These are phyloP conservation scores for Oreohelix idahoensis DNA, from an alignment of 1,140 invertebrate species.

Conservation along the genomic window DNA sequence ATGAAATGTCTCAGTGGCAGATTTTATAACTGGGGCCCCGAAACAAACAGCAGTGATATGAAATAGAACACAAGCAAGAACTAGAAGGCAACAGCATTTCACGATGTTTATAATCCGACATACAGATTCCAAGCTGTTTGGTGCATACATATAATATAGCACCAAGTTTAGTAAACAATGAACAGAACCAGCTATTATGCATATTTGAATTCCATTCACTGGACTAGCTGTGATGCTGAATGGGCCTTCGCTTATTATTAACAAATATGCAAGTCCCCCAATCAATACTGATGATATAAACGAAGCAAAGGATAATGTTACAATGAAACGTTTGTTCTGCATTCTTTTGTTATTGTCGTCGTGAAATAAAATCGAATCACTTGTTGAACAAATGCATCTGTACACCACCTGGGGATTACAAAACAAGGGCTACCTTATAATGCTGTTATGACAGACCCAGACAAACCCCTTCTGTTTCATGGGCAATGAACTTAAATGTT, in stretches of 20 bases:
- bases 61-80: conserved; percentile 42
- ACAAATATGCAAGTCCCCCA: background rate
- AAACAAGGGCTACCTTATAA: too few relatives aligned
- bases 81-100: conserved; percentile 19
- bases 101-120: background rate
- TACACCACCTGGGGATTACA: too few relatives aligned
- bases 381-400: too few relatives aligned
- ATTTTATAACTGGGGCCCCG: conserved; percentile 79
- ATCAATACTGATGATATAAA: conserved; percentile 11
- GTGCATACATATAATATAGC: background rate
- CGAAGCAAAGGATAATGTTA: conserved; percentile 1
- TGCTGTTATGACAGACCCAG: too few relatives aligned
- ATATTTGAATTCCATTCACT: conserved; percentile 7
- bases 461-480: too few relatives aligned
- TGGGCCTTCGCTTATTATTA: conserved; percentile 20
- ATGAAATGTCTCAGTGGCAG: conserved; percentile 79
- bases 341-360: too few relatives aligned
- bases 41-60: conserved; percentile 82
- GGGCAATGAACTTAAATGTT: too few relatives aligned
- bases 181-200: background rate
- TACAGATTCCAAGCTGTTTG: background rate
- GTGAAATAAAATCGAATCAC: too few relatives aligned
- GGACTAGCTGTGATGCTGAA: conserved; percentile 18
- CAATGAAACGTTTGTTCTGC: conserved; percentile 4
- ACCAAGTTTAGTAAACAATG: background rate